Evolutionary conservation across 2,888 invertebrate genomes (phyloP).

Genomic region (Desoria tigrina): DNA sequence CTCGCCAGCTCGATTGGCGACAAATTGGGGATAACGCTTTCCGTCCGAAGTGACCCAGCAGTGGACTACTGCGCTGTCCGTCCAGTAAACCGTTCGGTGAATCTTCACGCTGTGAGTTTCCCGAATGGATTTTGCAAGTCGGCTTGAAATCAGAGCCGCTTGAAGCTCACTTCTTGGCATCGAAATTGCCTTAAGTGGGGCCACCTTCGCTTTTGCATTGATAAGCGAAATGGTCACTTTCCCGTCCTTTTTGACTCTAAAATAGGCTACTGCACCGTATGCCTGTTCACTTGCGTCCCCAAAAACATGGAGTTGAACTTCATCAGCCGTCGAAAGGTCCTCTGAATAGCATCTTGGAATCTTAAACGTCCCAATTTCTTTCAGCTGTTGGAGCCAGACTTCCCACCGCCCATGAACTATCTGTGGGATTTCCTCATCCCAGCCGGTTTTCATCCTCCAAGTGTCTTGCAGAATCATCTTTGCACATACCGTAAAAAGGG

Average conservation of each 20-base stretch:
- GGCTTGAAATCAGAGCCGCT: slow-evolving; percentile 40
- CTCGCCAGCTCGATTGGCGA: slow-evolving; percentile 39
- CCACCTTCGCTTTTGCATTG: slow-evolving; percentile 38
- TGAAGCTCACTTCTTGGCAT: slow-evolving; percentile 48
- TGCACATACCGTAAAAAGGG: slow-evolving; percentile 47
- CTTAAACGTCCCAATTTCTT: too few species aligned
- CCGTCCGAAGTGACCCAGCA: slow-evolving; percentile 41
- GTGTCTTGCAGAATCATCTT: slow-evolving; percentile 54
- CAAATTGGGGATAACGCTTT: slow-evolving; percentile 37
- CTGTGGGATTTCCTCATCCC: too few species aligned
- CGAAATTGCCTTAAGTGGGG: slow-evolving; percentile 35
- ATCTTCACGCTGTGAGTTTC: slow-evolving; percentile 3
- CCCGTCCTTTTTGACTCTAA: slow-evolving; percentile 22
- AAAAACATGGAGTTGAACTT: slow-evolving; percentile 35
- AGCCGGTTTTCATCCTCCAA: too few species aligned
- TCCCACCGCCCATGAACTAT: slow-evolving; percentile 20
- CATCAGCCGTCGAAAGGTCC: not conserved
- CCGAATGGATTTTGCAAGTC: slow-evolving; percentile 13
- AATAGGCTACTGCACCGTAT: slow-evolving; percentile 35
- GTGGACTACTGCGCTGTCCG: slow-evolving; percentile 38
- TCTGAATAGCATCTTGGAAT: slow-evolving; percentile 27
- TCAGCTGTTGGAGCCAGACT: slow-evolving; percentile 28
- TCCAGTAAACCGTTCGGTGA: slow-evolving; percentile 24
- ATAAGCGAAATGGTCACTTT: slow-evolving; percentile 23
- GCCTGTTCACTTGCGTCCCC: slow-evolving; percentile 42